Percentiles rank a stretch among this genome's conserved stretches.
phyloP scores from a whole-genome alignment of 2,888 invertebrate genomes.

The Cataglyphis altisquamis region DNA sequence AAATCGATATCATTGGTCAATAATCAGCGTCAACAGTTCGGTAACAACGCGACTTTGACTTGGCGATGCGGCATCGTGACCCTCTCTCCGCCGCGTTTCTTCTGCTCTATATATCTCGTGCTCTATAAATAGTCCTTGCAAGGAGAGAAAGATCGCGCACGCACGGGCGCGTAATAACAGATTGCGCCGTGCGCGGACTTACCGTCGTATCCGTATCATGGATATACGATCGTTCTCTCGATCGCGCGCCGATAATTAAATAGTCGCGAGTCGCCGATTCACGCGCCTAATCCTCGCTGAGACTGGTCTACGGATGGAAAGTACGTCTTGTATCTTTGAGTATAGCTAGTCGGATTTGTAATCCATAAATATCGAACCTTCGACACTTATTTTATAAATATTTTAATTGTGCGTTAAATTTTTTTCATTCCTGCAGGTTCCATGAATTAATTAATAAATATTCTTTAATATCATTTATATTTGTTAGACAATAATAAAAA shows the following conservation, averaged over 20 bases:
- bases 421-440: not conserved
- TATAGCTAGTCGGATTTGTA: not conserved
- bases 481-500: not conserved
- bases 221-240: slow-evolving; percentile 65
- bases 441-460: slow-evolving; percentile 10
- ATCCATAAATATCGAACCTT: not conserved
- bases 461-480: not conserved
- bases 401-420: not conserved
- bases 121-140: slow-evolving; percentile 76
- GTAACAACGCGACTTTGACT: slow-evolving; percentile 48
- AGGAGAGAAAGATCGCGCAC: slow-evolving; percentile 46
- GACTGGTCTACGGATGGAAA: not conserved
- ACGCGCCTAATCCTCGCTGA: slow-evolving; percentile 61
- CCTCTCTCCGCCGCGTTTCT: slow-evolving; percentile 32
- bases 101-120: slow-evolving; percentile 14
- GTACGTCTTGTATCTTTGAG: not conserved
- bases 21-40: slow-evolving; percentile 71
- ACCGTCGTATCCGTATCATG: slow-evolving; percentile 72
- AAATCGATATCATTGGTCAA: slow-evolving; percentile 73
- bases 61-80: slow-evolving; percentile 46
- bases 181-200: slow-evolving; percentile 68
- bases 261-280: slow-evolving; percentile 66
- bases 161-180: slow-evolving; percentile 75
- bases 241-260: slow-evolving; percentile 76
- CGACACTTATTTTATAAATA: not conserved